These are phyloP conservation scores for Trogon surrucura DNA, from an alignment of 2,113 vertebrate species.

Conservation along the genomic window DNA sequence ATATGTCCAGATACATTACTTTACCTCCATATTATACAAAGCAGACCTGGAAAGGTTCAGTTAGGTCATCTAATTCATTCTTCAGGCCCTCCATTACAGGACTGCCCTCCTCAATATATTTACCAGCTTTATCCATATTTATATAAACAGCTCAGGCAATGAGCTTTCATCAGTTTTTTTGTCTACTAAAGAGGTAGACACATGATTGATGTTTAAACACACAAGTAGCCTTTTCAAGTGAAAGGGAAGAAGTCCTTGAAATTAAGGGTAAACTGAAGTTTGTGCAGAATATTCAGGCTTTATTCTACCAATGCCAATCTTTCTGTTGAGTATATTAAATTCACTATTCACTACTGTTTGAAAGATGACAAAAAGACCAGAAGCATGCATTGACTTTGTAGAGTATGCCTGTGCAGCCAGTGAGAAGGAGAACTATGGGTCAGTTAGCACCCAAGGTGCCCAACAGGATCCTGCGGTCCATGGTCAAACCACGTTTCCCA, in stretches of 20 bases:
- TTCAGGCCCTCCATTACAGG: neutral
- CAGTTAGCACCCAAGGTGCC: neutral
- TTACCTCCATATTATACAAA: neutral
- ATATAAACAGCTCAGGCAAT: slow-evolving; percentile 7
- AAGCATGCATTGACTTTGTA: rapidly evolving
- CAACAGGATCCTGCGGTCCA: neutral
- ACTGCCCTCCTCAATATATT: slow-evolving; percentile 8
- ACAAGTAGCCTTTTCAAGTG: neutral
- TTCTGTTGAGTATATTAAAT: neutral
- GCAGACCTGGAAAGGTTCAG: neutral
- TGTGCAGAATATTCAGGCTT: neutral
- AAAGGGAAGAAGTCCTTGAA: slow-evolving; percentile 30
- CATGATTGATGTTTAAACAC: neutral
- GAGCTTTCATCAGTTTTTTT: neutral
- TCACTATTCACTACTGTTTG: neutral
- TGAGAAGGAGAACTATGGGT: neutral
- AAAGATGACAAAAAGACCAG: neutral
- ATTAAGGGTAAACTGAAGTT: neutral
- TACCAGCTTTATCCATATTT: neutral
- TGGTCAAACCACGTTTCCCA: neutral
- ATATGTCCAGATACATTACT: neutral
- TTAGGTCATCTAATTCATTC: neutral
- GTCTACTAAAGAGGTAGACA: neutral
- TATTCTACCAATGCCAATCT: neutral
- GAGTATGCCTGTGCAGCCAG: rapidly evolving